Evolutionary conservation across 1,140 invertebrate species (phyloP).

Genomic region (Ectropis grisescens): DNA sequence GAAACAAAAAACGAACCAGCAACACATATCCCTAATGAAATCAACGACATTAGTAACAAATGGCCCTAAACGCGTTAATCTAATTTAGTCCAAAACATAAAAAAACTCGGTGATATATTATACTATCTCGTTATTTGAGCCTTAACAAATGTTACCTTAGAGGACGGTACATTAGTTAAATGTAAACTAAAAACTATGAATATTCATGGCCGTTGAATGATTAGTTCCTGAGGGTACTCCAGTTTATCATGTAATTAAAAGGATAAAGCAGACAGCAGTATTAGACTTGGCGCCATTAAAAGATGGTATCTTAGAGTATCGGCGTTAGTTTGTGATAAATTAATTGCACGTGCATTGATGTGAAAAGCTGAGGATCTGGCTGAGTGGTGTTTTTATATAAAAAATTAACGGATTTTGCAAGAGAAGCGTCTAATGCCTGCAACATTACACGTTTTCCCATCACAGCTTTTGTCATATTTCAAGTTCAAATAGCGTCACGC

Average conservation of each 20-base stretch:
- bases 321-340: too few species aligned
- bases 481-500: too few species aligned
- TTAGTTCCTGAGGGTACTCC: conserved; percentile 23
- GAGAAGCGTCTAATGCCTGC: too few species aligned
- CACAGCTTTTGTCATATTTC: too few species aligned
- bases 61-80: conserved; percentile 34
- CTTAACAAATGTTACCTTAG: conserved; percentile 16
- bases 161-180: conserved; percentile 24
- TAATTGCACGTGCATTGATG: too few species aligned
- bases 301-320: conserved; percentile 4
- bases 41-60: conserved; percentile 38
- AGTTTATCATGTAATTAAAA: conserved; percentile 18
- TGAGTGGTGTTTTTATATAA: too few species aligned
- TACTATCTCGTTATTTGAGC: conserved; percentile 3
- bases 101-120: conserved; percentile 6
- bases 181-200: conserved; percentile 27
- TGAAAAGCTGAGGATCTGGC: too few species aligned
- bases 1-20: conserved; percentile 15
- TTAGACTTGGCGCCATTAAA: conserved; percentile 14
- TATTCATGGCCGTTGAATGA: conserved; percentile 24
- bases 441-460: too few species aligned
- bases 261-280: conserved; percentile 13
- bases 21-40: conserved; percentile 34
- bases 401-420: too few species aligned
- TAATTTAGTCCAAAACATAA: conserved; percentile 37